These are phyloP conservation scores for Oryzias curvinotus DNA, from an alignment of 2,113 vertebrate species.

Conservation along the genomic window DNA sequence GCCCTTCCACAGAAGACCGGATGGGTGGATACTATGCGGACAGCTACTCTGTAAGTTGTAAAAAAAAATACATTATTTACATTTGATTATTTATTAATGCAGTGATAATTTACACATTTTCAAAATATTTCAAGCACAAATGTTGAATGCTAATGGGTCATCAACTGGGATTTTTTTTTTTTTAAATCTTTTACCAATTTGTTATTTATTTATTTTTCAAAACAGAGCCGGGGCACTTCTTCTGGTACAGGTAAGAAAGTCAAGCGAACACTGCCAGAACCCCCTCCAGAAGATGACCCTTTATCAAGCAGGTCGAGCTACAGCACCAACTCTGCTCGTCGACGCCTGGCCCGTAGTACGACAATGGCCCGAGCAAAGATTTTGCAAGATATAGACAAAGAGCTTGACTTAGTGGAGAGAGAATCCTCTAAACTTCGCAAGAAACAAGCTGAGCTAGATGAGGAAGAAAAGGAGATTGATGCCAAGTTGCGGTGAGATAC, in stretches of 20 bases:
- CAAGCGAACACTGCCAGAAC: conserved; percentile 95
- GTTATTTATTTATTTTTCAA: conserved; percentile 13
- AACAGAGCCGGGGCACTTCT: conserved; percentile 64
- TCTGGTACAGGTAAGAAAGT: conserved; percentile 93
- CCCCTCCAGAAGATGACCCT: conserved; percentile 89
- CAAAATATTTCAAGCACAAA: neutral
- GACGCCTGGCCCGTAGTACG: conserved; percentile 91
- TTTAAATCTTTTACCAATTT: neutral
- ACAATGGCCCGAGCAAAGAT: conserved; percentile 98
- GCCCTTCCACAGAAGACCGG: conserved; percentile 90
- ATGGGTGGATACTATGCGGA: conserved; percentile 90
- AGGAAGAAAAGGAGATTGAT: conserved; percentile 99
- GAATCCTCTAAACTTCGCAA: conserved; percentile 98
- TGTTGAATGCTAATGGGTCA: neutral
- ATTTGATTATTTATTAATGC: neutral
- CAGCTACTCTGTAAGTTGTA: conserved; percentile 87
- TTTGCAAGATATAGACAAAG: conserved; percentile 97
- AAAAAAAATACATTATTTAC: neutral
- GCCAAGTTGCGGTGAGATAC: conserved; percentile 86
- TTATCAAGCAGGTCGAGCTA: conserved; percentile 81
- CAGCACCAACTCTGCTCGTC: conserved; percentile 85
- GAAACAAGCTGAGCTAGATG: conserved; percentile 97
- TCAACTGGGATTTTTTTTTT: neutral
- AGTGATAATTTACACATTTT: neutral
- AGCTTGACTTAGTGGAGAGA: conserved; percentile 94